Percentiles rank a stretch among this genome's conserved stretches.
These are phyloP conservation scores for Brachystomella parvula DNA, from an alignment of 1,140 invertebrate genomes.

Conservation along the genomic window DNA sequence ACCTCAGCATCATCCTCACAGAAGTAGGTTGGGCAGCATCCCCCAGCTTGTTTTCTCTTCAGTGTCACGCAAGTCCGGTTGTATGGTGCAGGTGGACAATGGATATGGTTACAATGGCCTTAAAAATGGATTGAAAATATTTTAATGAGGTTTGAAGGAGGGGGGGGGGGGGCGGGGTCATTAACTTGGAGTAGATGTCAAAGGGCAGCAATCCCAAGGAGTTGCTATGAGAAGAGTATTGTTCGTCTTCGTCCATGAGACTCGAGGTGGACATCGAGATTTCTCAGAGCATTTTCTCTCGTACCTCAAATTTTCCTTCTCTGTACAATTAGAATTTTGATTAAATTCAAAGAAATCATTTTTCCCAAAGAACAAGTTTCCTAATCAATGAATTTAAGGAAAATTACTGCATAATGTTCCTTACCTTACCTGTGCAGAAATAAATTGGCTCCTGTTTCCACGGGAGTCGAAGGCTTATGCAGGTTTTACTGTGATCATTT, in stretches of 20 bases:
- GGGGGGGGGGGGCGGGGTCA: background rate
- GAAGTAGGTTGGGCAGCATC: slow-evolving; percentile 32
- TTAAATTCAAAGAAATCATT: background rate
- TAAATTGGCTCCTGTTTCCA: slow-evolving; percentile 35
- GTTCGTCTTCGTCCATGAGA: background rate
- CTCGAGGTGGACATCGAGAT: background rate
- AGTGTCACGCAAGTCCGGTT: slow-evolving; percentile 28
- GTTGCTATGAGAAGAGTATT: slow-evolving; percentile 27
- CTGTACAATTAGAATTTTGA: slow-evolving; percentile 15
- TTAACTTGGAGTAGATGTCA: slow-evolving; percentile 27
- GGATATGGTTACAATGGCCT: slow-evolving; percentile 27
- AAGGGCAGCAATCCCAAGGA: slow-evolving; percentile 36
- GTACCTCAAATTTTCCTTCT: slow-evolving; percentile 29
- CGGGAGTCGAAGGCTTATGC: slow-evolving; percentile 28
- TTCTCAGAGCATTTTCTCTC: slow-evolving; percentile 14
- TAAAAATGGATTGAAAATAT: background rate
- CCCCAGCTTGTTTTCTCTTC: slow-evolving; percentile 12
- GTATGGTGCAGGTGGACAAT: slow-evolving; percentile 27
- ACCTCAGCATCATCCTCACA: slow-evolving; percentile 24
- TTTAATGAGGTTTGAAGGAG: slow-evolving; percentile 5
- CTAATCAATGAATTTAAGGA: background rate
- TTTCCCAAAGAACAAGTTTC: background rate
- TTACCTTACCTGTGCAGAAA: slow-evolving; percentile 29
- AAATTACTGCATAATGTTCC: background rate
- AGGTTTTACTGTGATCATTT: slow-evolving; percentile 27